These are phyloP conservation scores for Cosmia trapezina DNA, from an alignment of 2,888 invertebrate genomes.

Conservation along the genomic window DNA sequence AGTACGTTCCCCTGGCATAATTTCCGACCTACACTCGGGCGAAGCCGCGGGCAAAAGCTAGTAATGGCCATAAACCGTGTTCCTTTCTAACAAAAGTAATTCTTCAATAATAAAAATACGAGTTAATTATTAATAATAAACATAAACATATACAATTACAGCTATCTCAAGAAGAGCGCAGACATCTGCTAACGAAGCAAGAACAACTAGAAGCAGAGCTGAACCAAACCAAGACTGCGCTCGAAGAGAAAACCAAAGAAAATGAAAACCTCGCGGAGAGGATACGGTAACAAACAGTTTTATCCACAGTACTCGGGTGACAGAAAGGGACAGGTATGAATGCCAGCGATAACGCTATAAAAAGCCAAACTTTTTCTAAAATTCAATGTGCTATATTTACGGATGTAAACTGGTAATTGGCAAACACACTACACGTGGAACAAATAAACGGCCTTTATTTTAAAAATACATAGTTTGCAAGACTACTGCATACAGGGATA, in stretches of 20 bases:
- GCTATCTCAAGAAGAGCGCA: conserved; percentile 95
- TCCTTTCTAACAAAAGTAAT: no score
- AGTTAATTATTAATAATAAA: no score
- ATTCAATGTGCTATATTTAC: neutral
- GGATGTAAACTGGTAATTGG: neutral
- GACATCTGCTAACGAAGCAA: conserved; percentile 93
- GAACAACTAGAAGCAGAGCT: conserved; percentile 94
- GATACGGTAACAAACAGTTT: conserved; percentile 82
- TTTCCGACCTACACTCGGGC: no score
- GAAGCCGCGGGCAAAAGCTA: neutral
- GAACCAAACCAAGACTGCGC: conserved; percentile 91
- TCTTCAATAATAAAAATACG: no score
- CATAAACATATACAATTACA: neutral
- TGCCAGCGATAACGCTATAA: neutral
- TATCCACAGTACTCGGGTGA: no score
- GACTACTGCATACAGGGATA: no score
- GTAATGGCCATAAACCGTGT: no score
- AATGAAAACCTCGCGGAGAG: conserved; percentile 93
- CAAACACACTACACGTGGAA: neutral
- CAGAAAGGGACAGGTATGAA: neutral
- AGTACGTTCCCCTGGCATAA: no score
- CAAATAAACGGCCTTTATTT: neutral
- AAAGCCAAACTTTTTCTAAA: neutral
- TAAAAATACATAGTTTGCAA: neutral
- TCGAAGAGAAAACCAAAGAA: conserved; percentile 91